Conservation (phyloP, 2,888 invertebrate species). For the Apoderus coryli region DNA sequence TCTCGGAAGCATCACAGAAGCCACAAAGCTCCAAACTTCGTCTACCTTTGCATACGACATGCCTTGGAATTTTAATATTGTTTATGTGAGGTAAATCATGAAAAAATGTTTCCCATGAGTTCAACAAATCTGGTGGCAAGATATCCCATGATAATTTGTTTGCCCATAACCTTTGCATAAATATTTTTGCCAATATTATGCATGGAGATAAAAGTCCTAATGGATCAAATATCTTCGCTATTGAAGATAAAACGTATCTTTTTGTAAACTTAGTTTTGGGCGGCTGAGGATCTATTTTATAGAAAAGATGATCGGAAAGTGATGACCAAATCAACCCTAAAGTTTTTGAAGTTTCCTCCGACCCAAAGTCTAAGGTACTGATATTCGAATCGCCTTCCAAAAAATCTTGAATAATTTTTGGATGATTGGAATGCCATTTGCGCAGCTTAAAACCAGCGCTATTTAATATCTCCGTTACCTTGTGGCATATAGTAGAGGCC, state of each 20-base stretch:
- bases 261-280: background rate
- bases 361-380: background rate
- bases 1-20: slow-evolving; percentile 10
- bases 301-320: background rate
- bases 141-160: too few species aligned
- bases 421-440: slow-evolving; percentile 1
- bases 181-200: background rate
- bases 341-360: slow-evolving; percentile 1
- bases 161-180: background rate
- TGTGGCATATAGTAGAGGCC: background rate
- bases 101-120: too few species aligned
- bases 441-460: background rate
- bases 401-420: background rate
- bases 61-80: too few species aligned
- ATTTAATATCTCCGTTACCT: background rate
- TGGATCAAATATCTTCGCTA: slow-evolving; percentile 2
- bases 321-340: background rate
- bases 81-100: too few species aligned
- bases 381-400: background rate
- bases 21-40: too few species aligned
- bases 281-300: background rate
- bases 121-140: too few species aligned
- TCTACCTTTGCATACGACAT: too few species aligned
- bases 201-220: background rate
- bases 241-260: background rate